Base-by-base conservation (phyloP, 1,140 invertebrate genomes). In the Solenopsis fugax region DNA sequence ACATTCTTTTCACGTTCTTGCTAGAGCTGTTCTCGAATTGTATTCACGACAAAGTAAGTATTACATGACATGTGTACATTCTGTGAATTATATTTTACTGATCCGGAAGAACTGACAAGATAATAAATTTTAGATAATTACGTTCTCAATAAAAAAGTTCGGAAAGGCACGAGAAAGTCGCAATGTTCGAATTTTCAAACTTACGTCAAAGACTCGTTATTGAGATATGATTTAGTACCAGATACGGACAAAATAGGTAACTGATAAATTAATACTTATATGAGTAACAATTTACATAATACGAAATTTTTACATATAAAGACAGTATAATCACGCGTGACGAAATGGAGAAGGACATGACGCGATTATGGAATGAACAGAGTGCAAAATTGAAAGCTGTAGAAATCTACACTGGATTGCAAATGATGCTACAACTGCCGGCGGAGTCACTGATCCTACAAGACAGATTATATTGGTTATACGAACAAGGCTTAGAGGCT, bases 1-100 rank as follows among this genome's bases (percentile, higher is more conserved):
- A 92, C 96, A 96, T 94, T 93, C 96, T 1, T 96, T 96, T 87
- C 95, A 96, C 92, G 95, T 97, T 84, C 92, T 97, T 62, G 95
- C 96, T 54, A 95, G 97, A 91, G 96, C 96, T 62, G 92, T 96
- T 13, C 87, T 97, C 65, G 95, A 97, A 92, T 92, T 96, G 50
- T 96, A 96, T 91, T 96, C 95, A 37, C 78, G 86, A 52, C 89
- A 95, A 95, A 95, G 97, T 97, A 95, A 93, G 95, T 94, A 73
- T 65, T 16, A 64, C 29, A 37, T 16, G 5, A 64, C 12, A 18
- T 89, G 80, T 89, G 77, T 89, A 41, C 56, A 88, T 62, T 81
- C 58, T 45, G 45, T 85, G 50, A 6, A 24, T 24, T n/a, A 29
- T 29, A 29, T 29, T 1, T 29, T 1, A 29, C 29, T 29, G 2